phyloP scores from a whole-genome alignment of 2,113 vertebrate genomes.

The Sphyrna mokarran region DNA sequence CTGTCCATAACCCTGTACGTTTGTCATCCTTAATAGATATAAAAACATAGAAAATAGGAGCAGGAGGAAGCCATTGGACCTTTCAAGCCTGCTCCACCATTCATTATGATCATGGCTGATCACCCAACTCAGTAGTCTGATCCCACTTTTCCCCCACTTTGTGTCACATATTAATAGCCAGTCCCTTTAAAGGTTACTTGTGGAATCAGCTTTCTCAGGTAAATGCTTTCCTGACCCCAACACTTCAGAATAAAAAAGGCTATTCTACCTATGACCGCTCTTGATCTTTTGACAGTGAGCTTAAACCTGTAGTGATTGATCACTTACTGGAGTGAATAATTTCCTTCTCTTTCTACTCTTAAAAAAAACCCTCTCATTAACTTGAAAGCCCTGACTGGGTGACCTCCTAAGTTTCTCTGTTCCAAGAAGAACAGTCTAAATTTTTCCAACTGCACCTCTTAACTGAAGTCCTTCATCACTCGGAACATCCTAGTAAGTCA shows the following conservation, averaged over 20 bases:
- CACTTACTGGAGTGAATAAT: neutral
- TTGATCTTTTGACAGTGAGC: neutral
- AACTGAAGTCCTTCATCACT: neutral
- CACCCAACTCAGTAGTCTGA: no score
- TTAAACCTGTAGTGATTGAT: neutral
- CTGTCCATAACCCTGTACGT: neutral
- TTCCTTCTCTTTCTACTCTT: neutral
- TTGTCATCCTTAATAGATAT: neutral
- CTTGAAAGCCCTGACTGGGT: neutral
- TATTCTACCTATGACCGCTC: neutral
- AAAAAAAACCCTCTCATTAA: neutral
- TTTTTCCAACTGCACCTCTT: neutral
- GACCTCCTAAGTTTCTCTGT: neutral
- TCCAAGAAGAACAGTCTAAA: neutral
- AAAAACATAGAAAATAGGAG: no score
- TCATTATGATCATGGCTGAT: no score
- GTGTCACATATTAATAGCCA: no score
- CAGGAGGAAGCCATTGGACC: no score
- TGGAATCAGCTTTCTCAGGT: neutral
- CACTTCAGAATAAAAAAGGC: neutral
- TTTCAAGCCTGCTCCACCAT: no score
- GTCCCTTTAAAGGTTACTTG: neutral
- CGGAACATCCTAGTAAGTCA: neutral
- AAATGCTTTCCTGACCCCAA: neutral
- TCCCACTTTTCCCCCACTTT: no score